phyloP scores from a whole-genome alignment of 2,113 vertebrate species.

The Stigmatopora argus region DNA sequence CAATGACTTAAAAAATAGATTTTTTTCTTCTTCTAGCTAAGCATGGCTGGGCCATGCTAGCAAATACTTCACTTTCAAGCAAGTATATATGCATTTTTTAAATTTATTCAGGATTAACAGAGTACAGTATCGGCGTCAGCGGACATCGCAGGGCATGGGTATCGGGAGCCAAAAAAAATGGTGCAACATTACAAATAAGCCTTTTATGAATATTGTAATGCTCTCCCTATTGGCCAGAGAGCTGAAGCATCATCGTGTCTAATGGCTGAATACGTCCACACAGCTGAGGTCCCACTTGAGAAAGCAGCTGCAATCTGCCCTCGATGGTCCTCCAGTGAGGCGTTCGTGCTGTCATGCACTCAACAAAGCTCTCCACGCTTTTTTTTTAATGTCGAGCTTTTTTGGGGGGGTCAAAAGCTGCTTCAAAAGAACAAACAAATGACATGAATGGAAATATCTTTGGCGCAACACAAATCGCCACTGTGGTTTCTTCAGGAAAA shows the following conservation, averaged over 20 bases:
- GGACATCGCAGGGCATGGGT: too few relatives aligned
- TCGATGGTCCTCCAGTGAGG: constrained; percentile 55
- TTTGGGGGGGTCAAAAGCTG: neutral
- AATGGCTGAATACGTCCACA: constrained; percentile 58
- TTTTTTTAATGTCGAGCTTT: constrained; percentile 2
- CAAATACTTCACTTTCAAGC: too few relatives aligned
- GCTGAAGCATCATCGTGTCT: constrained; percentile 51
- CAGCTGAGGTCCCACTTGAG: constrained; percentile 69
- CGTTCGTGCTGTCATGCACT: constrained; percentile 30
- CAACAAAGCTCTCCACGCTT: constrained; percentile 32
- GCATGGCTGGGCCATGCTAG: too few relatives aligned
- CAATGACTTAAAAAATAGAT: too few relatives aligned
- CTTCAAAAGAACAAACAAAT: constrained; percentile 40
- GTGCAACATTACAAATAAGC: neutral
- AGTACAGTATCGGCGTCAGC: too few relatives aligned
- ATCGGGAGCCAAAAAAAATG: too few relatives aligned
- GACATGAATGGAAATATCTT: neutral
- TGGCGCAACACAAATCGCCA: neutral
- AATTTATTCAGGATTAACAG: too few relatives aligned
- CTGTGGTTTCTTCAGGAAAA: neutral
- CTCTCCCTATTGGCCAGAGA: constrained; percentile 14
- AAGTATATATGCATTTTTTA: too few relatives aligned
- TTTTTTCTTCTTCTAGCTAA: too few relatives aligned
- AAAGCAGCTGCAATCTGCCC: constrained; percentile 45
- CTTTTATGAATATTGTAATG: constrained; percentile 9